phyloP scores from a whole-genome alignment of 2,113 vertebrate genomes.

The Notarius lentiginosus region DNA sequence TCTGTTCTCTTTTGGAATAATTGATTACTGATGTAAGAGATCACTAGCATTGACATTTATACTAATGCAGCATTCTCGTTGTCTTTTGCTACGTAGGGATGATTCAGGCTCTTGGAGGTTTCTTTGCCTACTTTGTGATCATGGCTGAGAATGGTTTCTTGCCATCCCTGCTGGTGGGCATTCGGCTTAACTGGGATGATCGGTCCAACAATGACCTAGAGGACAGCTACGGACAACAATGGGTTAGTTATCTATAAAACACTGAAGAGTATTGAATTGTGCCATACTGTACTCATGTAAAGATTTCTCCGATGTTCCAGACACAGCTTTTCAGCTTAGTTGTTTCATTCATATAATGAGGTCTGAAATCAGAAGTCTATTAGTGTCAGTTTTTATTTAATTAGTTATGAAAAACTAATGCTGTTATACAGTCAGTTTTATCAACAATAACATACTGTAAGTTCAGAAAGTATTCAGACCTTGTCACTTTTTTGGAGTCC shows the following conservation, averaged over 20 bases:
- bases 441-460: background rate
- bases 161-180: conserved; percentile 75
- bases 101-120: conserved; percentile 89
- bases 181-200: conserved; percentile 79
- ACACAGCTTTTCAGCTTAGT: background rate
- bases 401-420: background rate
- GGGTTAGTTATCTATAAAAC: conserved; percentile 71
- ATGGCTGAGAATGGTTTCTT: conserved; percentile 84
- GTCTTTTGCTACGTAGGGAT: conserved; percentile 73
- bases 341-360: background rate
- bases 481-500: background rate
- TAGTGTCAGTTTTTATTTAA: background rate
- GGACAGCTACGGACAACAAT: conserved; percentile 89
- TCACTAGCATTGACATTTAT: background rate
- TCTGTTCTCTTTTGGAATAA: background rate
- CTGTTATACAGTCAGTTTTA: too few species aligned
- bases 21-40: background rate
- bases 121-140: conserved; percentile 83
- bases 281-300: background rate
- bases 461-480: background rate
- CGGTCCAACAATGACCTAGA: conserved; percentile 77
- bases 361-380: background rate
- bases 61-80: background rate
- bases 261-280: background rate
- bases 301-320: background rate